phyloP scores from a whole-genome alignment of 2,113 vertebrate genomes.

The Cinclus cinclus region DNA sequence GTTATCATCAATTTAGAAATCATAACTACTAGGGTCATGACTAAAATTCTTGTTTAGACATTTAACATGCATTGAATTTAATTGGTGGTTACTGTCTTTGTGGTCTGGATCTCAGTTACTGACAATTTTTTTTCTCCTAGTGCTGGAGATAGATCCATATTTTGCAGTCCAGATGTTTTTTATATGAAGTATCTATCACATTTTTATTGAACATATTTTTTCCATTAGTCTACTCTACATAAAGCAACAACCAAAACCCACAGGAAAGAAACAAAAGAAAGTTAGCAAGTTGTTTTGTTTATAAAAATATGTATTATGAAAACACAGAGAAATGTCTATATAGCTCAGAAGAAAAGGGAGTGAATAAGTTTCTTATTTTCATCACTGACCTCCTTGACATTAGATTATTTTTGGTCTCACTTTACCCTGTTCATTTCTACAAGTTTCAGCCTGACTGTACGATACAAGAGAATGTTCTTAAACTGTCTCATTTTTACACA shows the following conservation, averaged over 20 bases:
- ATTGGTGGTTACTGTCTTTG: conserved; percentile 1
- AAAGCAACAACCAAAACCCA: conserved; percentile 44
- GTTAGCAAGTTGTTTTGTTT: conserved; percentile 51
- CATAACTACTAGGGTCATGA: background rate
- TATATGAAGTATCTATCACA: conserved; percentile 51
- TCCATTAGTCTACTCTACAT: conserved; percentile 29
- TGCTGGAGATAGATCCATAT: conserved; percentile 1
- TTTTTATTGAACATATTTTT: conserved; percentile 51
- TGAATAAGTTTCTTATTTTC: conserved; percentile 6
- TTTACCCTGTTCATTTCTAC: background rate
- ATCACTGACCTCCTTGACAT: background rate
- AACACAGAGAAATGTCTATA: conserved; percentile 29
- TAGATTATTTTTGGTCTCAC: background rate
- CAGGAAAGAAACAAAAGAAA: conserved; percentile 48
- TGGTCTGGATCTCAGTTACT: background rate
- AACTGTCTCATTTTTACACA: background rate
- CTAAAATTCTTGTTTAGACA: conserved; percentile 5
- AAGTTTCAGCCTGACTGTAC: background rate
- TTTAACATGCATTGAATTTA: conserved; percentile 13
- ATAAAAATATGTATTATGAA: conserved; percentile 47
- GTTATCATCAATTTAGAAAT: conserved; percentile 15
- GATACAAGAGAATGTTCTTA: background rate
- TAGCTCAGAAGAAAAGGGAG: background rate
- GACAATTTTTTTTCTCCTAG: background rate
- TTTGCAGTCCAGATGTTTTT: conserved; percentile 57